A percentile compares a stretch with the other conserved stretches of the same genome.
phyloP scores from a whole-genome alignment of 2,888 invertebrate genomes.

The Steinernema carpocapsae region DNA sequence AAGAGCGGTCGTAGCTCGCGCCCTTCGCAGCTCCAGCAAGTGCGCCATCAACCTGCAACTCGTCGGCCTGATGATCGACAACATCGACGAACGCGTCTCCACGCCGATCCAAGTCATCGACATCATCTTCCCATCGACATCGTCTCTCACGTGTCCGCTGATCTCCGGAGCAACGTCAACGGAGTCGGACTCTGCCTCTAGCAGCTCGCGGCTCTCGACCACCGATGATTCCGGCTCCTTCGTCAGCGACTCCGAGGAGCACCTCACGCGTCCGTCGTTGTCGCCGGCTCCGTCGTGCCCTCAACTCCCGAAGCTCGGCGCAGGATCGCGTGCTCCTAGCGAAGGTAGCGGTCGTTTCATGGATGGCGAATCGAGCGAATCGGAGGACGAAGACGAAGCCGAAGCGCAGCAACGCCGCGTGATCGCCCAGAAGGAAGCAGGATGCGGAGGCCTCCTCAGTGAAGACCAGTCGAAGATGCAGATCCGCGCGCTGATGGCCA shows the following conservation, averaged over 20 bases:
- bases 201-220: background rate
- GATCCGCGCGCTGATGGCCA: constrained; percentile 52
- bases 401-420: background rate
- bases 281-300: background rate
- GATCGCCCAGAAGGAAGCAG: background rate
- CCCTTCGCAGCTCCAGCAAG: constrained; percentile 54
- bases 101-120: constrained; percentile 70
- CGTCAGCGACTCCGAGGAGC: background rate
- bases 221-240: background rate
- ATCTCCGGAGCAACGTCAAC: constrained; percentile 14
- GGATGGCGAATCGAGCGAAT: constrained; percentile 6
- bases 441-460: background rate
- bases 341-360: background rate
- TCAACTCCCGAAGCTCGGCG: background rate
- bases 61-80: constrained; percentile 60
- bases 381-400: constrained; percentile 3
- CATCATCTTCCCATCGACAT: constrained; percentile 64
- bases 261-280: background rate
- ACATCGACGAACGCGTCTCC: constrained; percentile 58
- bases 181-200: background rate
- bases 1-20: constrained; percentile 55
- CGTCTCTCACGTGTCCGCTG: constrained; percentile 60
- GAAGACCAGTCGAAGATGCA: constrained; percentile 43
- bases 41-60: constrained; percentile 57
- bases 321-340: background rate